phyloP scores from a whole-genome alignment of 1,140 invertebrate species.

The Samia ricini region DNA sequence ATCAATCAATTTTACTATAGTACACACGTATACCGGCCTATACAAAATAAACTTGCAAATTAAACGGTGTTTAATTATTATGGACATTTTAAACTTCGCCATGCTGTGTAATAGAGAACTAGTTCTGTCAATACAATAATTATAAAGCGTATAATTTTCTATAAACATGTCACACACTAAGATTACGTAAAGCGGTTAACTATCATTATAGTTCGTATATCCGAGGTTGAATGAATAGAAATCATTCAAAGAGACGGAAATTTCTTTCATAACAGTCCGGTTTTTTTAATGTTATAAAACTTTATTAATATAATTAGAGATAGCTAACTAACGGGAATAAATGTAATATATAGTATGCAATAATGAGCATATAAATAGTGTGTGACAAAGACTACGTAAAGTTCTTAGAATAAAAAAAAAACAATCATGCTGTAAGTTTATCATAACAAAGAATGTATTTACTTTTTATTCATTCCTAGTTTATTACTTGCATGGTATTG shows the following conservation, averaged over 20 bases:
- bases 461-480: not conserved
- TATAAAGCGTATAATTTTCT: not conserved
- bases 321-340: not conserved
- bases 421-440: not conserved
- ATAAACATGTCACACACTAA: not conserved
- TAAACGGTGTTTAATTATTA: not conserved
- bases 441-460: not conserved
- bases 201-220: not conserved
- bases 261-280: constrained; percentile 11
- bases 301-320: not conserved
- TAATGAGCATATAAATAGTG: not conserved
- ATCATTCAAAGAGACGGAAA: constrained; percentile 8
- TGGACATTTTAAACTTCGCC: not conserved
- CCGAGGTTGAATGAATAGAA: not conserved
- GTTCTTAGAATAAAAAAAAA: not conserved
- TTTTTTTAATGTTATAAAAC: not conserved
- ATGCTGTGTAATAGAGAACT: not conserved
- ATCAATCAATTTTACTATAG: no score
- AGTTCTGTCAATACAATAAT: not conserved
- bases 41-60: not conserved
- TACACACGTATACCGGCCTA: not conserved
- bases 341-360: not conserved
- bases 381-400: not conserved
- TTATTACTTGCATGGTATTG: not conserved
- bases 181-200: not conserved